phyloP scores from a whole-genome alignment of 1,140 invertebrate species.

The Aphaenogaster floridana region DNA sequence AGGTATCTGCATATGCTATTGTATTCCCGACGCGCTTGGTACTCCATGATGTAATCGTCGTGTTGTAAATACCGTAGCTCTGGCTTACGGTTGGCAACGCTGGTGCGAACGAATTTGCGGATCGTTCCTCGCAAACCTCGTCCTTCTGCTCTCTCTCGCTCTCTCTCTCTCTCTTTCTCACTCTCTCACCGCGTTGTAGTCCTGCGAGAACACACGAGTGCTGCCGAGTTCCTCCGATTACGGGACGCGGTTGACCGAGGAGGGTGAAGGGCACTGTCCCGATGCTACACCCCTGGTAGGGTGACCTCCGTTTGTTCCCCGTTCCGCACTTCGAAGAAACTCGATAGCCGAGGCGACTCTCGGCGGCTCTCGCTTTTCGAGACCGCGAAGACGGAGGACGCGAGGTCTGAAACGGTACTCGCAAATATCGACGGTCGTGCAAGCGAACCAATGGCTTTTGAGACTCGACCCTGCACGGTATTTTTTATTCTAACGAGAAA shows the following conservation, averaged over 20 bases:
- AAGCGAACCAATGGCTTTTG: not conserved
- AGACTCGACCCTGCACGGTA: not conserved
- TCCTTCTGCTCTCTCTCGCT: conserved; percentile 31
- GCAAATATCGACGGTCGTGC: conserved; percentile 13
- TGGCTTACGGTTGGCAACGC: conserved; percentile 45
- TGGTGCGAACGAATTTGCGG: conserved; percentile 55
- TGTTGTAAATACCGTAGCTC: conserved; percentile 24
- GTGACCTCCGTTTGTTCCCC: conserved; percentile 67
- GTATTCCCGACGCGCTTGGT: not conserved
- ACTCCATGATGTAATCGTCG: conserved; percentile 39
- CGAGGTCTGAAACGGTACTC: not conserved
- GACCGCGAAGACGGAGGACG: conserved; percentile 45
- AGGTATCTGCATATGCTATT: not conserved
- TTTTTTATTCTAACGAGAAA: not conserved
- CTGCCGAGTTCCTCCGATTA: conserved; percentile 70
- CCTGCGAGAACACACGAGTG: conserved; percentile 64
- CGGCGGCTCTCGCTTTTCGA: conserved; percentile 46
- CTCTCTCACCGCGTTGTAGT: conserved; percentile 44
- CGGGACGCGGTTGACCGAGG: conserved; percentile 55
- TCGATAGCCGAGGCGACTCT: conserved; percentile 51
- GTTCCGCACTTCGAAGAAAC: conserved; percentile 65
- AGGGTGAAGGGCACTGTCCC: conserved; percentile 69
- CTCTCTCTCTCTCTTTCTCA: conserved; percentile 27
- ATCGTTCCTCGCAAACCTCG: conserved; percentile 45
- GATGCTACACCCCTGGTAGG: conserved; percentile 65